phyloP scores from a whole-genome alignment of 2,113 vertebrate species.

The Melanostigma gelatinosum region DNA sequence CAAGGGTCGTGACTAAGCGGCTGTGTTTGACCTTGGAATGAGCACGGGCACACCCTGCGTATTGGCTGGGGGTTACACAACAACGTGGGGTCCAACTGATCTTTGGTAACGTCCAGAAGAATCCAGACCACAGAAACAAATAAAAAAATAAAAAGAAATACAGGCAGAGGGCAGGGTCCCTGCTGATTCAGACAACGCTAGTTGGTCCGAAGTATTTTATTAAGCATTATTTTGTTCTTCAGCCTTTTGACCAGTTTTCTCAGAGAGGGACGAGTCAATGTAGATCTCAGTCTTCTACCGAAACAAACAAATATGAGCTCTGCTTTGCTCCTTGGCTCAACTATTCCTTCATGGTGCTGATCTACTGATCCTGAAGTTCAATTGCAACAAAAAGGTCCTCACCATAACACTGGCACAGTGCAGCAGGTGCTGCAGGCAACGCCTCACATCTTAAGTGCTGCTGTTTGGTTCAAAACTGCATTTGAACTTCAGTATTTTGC shows the following conservation, averaged over 20 bases:
- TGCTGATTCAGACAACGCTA: too few species aligned
- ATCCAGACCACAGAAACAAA: too few species aligned
- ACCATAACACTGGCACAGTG: not conserved
- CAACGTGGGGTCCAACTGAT: not conserved
- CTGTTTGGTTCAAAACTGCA: constrained; percentile 3
- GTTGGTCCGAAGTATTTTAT: too few species aligned
- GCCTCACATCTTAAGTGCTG: not conserved
- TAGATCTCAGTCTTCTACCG: not conserved
- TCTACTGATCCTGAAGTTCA: not conserved
- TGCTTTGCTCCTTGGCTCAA: not conserved
- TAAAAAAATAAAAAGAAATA: too few species aligned
- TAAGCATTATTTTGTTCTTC: not conserved
- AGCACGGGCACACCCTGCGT: not conserved
- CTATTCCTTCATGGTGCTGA: not conserved
- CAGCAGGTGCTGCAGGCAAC: not conserved
- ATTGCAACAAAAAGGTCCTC: not conserved
- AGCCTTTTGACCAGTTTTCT: not conserved
- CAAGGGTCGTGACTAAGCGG: too few species aligned
- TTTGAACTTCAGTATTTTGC: not conserved
- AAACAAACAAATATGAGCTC: not conserved
- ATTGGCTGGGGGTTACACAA: not conserved
- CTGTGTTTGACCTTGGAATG: too few species aligned
- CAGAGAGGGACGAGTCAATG: not conserved
- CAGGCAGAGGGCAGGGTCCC: too few species aligned
- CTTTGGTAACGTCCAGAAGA: not conserved